These are phyloP conservation scores for Campaea margaritaria DNA, from an alignment of 2,888 invertebrate species.

Conservation along the genomic window DNA sequence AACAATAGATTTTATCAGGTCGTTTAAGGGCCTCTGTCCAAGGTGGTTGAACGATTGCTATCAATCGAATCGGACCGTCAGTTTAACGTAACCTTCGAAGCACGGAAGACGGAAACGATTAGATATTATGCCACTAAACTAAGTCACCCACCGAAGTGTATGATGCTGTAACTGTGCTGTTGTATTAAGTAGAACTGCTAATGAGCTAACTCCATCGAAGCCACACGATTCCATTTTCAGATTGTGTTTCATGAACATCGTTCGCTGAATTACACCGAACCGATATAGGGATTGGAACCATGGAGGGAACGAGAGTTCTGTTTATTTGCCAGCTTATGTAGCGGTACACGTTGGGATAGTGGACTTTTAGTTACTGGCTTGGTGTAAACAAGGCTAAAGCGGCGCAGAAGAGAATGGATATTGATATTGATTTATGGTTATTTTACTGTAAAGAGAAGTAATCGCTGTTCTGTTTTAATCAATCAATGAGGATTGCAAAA, in stretches of 20 bases:
- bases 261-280: background rate
- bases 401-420: constrained; percentile 15
- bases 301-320: constrained; percentile 11
- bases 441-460: constrained; percentile 1
- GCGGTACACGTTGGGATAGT: constrained; percentile 21
- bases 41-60: too few relatives aligned
- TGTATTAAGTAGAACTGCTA: too few relatives aligned
- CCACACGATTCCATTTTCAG: background rate
- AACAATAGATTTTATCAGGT: too few relatives aligned
- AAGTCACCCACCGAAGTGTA: too few relatives aligned
- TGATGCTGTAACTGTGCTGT: too few relatives aligned
- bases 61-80: too few relatives aligned
- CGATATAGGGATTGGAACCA: background rate
- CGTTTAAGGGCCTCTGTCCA: too few relatives aligned
- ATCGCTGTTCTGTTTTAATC: constrained; percentile 16
- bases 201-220: background rate
- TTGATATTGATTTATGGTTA: constrained; percentile 14
- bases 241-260: background rate
- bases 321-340: constrained; percentile 18
- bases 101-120: too few relatives aligned
- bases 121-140: background rate
- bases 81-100: too few relatives aligned
- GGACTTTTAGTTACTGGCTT: constrained; percentile 15
- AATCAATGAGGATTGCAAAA: background rate
- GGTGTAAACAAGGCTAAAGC: constrained; percentile 20